Evolutionary conservation across 2,888 invertebrate species (phyloP).

Genomic region (Mesorhabditis sp.): DNA sequence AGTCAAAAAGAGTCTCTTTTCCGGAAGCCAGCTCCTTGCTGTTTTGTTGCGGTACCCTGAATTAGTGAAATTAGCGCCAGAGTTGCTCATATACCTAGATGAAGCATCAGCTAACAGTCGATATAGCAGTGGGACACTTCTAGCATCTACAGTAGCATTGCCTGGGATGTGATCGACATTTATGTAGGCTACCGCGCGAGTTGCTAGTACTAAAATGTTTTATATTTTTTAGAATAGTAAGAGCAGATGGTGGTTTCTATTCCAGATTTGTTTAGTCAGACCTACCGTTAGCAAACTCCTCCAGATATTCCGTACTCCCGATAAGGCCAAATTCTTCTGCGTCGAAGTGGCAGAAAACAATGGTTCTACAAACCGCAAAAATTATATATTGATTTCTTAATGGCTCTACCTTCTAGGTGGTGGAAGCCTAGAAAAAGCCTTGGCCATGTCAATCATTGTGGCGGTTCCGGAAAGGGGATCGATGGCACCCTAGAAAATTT

Average conservation of each 20-base stretch:
- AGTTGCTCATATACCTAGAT: slow-evolving; percentile 12
- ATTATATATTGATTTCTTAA: background rate
- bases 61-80: background rate
- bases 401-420: background rate
- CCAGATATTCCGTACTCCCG: slow-evolving; percentile 64
- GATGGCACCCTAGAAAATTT: slow-evolving; percentile 58
- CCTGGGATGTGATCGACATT: slow-evolving; percentile 43
- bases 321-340: slow-evolving; percentile 61
- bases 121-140: slow-evolving; percentile 29
- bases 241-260: background rate
- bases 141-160: slow-evolving; percentile 26
- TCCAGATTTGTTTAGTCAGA: background rate
- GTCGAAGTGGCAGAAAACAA: slow-evolving; percentile 62
- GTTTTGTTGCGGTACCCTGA: slow-evolving; percentile 23
- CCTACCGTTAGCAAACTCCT: slow-evolving; percentile 45
- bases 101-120: slow-evolving; percentile 25
- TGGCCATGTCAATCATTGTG: slow-evolving; percentile 60
- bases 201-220: background rate
- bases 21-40: slow-evolving; percentile 16
- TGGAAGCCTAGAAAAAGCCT: slow-evolving; percentile 7
- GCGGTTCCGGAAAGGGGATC: slow-evolving; percentile 63
- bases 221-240: background rate
- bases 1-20: slow-evolving; percentile 24
- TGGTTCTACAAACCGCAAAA: slow-evolving; percentile 42
- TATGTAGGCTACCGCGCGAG: slow-evolving; percentile 36